Conservation (phyloP, 2,113 vertebrate species). For the Indicator indicator region DNA sequence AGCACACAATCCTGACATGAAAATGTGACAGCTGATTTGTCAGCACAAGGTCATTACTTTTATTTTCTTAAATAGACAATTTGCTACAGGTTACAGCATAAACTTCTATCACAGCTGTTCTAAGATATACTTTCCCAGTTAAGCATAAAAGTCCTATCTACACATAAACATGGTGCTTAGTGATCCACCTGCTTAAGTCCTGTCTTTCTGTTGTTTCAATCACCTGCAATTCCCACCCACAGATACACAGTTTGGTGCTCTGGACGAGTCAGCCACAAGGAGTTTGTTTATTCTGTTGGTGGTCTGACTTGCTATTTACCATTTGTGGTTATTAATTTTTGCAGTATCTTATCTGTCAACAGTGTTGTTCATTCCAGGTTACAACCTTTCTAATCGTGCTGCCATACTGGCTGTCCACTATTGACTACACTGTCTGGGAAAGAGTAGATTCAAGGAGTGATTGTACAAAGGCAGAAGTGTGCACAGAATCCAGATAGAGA, state of each 20-base stretch:
- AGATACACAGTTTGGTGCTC: not conserved
- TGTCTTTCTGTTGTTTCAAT: not conserved
- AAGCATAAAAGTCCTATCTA: not conserved
- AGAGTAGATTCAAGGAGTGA: not conserved
- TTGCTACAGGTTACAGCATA: not conserved
- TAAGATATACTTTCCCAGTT: not conserved
- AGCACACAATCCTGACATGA: not conserved
- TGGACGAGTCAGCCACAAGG: not conserved
- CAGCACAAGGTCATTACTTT: not conserved
- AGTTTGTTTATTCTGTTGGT: not conserved
- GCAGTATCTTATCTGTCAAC: not conserved
- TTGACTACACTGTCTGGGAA: not conserved
- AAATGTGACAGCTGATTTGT: not conserved
- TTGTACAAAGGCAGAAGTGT: not conserved
- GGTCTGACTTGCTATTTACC: not conserved
- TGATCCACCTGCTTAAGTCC: not conserved
- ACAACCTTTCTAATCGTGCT: not conserved
- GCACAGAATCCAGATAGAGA: not conserved
- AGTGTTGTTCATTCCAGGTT: not conserved
- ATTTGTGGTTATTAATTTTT: not conserved
- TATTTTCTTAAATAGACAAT: not conserved
- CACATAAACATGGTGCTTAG: not conserved
- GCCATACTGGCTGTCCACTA: not conserved
- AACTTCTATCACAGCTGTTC: not conserved
- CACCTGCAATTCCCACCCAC: not conserved